A percentile compares a stretch with the other conserved stretches of the same genome.
Conservation (phyloP, 2,113 vertebrate species). For the Aptenodytes patagonicus region DNA sequence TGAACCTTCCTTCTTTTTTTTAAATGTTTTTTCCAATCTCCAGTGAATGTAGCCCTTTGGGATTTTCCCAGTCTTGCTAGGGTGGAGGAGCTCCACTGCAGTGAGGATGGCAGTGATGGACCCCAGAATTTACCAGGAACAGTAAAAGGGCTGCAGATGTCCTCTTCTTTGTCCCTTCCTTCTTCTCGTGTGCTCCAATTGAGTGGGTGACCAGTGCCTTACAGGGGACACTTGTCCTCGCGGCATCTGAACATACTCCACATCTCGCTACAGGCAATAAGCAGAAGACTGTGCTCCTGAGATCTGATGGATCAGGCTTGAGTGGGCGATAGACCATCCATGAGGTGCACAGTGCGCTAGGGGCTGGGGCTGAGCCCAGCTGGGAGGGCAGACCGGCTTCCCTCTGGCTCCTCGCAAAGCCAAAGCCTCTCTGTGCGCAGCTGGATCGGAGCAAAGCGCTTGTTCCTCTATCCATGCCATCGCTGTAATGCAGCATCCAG, state of each 20-base stretch:
- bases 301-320: not conserved
- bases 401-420: not conserved
- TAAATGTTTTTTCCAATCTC: not conserved
- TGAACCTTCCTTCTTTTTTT: not conserved
- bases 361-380: not conserved
- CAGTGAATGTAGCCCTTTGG: not conserved
- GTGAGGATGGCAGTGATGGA: not conserved
- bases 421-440: not conserved
- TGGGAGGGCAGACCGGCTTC: not conserved
- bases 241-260: rapidly evolving
- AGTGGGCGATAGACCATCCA: not conserved
- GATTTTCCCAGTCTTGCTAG: not conserved
- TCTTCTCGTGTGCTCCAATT: not conserved
- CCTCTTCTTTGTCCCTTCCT: no score
- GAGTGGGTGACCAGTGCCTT: not conserved
- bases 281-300: not conserved
- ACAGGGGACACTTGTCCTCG: rapidly evolving
- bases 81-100: not conserved
- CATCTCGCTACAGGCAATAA: not conserved
- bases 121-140: not conserved
- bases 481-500: rapidly evolving
- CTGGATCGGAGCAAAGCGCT: rapidly evolving
- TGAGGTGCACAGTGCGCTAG: rapidly evolving
- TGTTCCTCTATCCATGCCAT: rapidly evolving
- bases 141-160: not conserved